These are phyloP conservation scores for Lanistes nyassanus DNA, from an alignment of 1,140 invertebrate species.

Conservation along the genomic window DNA sequence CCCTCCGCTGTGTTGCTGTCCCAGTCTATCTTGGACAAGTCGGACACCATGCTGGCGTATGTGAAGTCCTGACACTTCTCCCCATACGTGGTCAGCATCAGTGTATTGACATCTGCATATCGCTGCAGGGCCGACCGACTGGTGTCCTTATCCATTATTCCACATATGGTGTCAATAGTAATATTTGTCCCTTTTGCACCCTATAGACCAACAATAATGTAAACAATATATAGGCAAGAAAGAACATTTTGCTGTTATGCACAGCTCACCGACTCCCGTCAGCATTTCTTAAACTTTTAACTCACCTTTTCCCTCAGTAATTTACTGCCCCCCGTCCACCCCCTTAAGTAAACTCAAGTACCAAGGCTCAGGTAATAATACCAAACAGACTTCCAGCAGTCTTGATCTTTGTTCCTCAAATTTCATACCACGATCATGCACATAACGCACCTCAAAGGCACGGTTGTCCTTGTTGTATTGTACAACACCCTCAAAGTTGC, in stretches of 20 bases:
- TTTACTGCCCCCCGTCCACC: not conserved
- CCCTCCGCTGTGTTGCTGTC: conserved; percentile 57
- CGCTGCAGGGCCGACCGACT: conserved; percentile 74
- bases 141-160: conserved; percentile 77
- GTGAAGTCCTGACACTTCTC: conserved; percentile 85
- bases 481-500: conserved; percentile 82
- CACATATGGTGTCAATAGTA: conserved; percentile 83
- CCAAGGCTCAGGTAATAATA: too few species aligned
- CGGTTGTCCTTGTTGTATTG: conserved; percentile 96
- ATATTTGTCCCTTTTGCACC: conserved; percentile 74
- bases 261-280: too few species aligned
- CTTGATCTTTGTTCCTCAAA: not conserved
- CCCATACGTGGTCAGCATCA: conserved; percentile 76
- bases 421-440: not conserved
- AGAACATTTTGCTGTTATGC: too few species aligned
- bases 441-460: conserved; percentile 69
- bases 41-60: conserved; percentile 82
- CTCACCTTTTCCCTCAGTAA: conserved; percentile 4
- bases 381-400: too few species aligned
- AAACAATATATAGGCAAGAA: too few species aligned
- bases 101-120: conserved; percentile 78
- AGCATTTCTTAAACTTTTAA: too few species aligned
- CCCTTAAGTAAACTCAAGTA: too few species aligned
- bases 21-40: conserved; percentile 79
- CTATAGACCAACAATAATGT: conserved; percentile 36